Conservation (phyloP, 2,888 invertebrate species). For the Unio pictorum region DNA sequence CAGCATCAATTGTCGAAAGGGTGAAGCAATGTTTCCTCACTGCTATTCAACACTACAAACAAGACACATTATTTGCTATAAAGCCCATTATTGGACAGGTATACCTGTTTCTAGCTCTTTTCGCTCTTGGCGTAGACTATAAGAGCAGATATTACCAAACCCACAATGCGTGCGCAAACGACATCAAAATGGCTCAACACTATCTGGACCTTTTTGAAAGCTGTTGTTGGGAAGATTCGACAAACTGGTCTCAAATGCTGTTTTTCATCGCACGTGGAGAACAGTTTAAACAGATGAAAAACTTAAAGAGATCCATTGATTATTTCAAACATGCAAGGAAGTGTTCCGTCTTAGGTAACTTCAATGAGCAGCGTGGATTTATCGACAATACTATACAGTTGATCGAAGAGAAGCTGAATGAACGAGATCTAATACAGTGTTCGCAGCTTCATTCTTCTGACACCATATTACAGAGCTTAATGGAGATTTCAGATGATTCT, state of each 20-base stretch:
- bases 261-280: constrained; percentile 8
- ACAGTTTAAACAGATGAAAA: constrained; percentile 4
- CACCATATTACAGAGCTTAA: not conserved
- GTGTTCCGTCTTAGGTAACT: constrained; percentile 3
- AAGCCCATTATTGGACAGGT: constrained; percentile 13
- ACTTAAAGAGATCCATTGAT: constrained; percentile 2
- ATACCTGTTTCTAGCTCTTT: constrained; percentile 8
- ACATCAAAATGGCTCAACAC: not conserved
- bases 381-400: not conserved
- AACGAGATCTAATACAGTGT: not conserved
- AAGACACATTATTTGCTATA: constrained; percentile 6
- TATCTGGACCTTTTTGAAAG: constrained; percentile 11
- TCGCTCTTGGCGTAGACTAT: constrained; percentile 7
- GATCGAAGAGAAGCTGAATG: not conserved
- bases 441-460: not conserved
- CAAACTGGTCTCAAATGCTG: constrained; percentile 11
- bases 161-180: not conserved
- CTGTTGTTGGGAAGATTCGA: constrained; percentile 7
- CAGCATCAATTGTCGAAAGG: constrained; percentile 1
- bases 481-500: not conserved
- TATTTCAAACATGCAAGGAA: constrained; percentile 3
- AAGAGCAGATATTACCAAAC: not conserved
- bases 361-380: not conserved
- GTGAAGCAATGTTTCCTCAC: constrained; percentile 9
- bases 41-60: constrained; percentile 7